Conservation (phyloP, 2,797 vertebrate genomes). For the Pteropus rufus region DNA sequence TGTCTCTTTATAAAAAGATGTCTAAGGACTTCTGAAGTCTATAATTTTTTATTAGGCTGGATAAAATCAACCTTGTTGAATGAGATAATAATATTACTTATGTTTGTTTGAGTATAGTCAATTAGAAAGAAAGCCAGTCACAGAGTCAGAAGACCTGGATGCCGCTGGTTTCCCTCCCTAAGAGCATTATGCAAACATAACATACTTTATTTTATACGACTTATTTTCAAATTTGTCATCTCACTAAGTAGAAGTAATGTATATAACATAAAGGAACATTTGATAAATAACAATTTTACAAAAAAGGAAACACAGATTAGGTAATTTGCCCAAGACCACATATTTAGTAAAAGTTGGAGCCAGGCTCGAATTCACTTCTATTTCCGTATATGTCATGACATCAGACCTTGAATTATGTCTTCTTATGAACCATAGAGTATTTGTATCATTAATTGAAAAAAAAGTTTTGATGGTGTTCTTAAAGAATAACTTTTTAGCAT, state of each 20-base stretch:
- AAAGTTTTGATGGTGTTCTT: background rate
- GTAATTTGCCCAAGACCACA: background rate
- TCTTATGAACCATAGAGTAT: background rate
- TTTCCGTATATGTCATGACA: background rate
- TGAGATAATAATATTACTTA: background rate
- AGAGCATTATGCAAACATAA: background rate
- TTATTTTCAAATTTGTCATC: background rate
- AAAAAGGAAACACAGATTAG: background rate
- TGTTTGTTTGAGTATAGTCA: background rate
- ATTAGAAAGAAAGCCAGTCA: background rate
- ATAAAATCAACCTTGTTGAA: background rate
- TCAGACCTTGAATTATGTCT: background rate
- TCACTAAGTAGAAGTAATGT: background rate
- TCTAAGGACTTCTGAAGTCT: background rate
- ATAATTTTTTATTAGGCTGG: background rate
- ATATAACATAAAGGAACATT: background rate
- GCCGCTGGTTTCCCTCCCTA: background rate
- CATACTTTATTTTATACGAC: background rate
- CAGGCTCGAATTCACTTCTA: background rate
- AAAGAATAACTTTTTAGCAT: background rate
- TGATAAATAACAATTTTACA: background rate
- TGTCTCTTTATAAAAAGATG: background rate
- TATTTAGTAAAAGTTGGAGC: background rate
- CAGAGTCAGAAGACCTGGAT: background rate
- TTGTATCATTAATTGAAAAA: background rate